Percentiles rank a stretch among this genome's conserved stretches.
Conservation (phyloP, 2,797 vertebrate species). For the Meriones psammophilus region DNA sequence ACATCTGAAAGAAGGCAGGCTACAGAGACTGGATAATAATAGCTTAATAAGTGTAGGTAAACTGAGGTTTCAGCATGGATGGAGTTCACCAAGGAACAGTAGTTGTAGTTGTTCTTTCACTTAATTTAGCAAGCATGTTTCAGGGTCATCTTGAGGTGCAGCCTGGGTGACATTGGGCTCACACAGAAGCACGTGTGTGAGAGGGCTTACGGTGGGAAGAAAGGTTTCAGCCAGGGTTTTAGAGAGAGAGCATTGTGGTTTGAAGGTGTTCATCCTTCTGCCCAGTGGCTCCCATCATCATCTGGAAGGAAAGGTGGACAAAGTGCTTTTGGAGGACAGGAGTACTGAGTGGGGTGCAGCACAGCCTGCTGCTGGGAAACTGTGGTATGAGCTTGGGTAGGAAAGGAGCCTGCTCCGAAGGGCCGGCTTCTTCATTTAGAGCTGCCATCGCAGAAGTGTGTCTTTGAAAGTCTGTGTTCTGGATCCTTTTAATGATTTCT, state of each 20-base stretch:
- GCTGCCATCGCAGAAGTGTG: background rate
- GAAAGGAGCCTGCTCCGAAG: background rate
- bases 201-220: background rate
- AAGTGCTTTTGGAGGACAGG: background rate
- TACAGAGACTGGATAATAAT: too few relatives aligned
- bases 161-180: background rate
- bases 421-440: background rate
- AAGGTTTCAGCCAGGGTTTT: background rate
- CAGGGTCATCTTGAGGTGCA: background rate
- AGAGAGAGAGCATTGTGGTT: background rate
- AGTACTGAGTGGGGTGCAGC: background rate
- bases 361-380: background rate
- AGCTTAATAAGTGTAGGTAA: background rate
- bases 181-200: background rate
- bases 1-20: background rate
- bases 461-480: conserved; percentile 1
- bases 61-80: background rate
- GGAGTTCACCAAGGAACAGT: background rate
- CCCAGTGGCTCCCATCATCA: background rate
- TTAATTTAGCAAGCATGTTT: conserved; percentile 12
- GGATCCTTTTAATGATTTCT: background rate
- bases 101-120: background rate
- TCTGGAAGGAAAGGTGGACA: background rate
- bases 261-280: background rate
- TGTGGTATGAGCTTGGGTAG: background rate